A percentile compares a stretch with the other conserved stretches of the same genome.
Evolutionary conservation across 2,113 vertebrate genomes (phyloP).

Genomic region (Kobus ellipsiprymnus): DNA sequence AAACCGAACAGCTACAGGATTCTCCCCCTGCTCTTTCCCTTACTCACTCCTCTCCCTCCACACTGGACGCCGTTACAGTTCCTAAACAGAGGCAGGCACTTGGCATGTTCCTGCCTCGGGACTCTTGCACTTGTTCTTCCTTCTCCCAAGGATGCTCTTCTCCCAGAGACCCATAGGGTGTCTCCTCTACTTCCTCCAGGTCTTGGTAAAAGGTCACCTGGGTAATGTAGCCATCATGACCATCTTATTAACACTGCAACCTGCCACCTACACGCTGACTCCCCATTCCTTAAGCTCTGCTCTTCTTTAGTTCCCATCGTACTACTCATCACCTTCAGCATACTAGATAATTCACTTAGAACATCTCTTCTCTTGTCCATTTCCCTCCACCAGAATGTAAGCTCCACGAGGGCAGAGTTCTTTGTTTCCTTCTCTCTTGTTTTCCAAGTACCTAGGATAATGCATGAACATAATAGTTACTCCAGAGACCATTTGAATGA

Average conservation of each 20-base stretch:
- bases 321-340: background rate
- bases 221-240: background rate
- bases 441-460: background rate
- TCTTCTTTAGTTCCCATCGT: background rate
- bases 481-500: background rate
- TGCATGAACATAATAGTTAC: background rate
- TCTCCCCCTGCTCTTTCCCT: background rate
- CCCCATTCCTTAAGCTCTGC: background rate
- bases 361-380: background rate
- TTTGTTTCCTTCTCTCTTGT: background rate
- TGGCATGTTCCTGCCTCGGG: background rate
- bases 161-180: background rate
- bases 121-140: background rate
- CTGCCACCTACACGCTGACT: background rate
- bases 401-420: background rate
- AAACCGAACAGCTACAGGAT: background rate
- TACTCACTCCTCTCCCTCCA: background rate
- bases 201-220: background rate
- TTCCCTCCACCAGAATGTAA: background rate
- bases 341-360: background rate
- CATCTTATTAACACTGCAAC: background rate
- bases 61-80: background rate
- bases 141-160: background rate
- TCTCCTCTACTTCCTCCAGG: background rate
- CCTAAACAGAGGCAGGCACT: background rate